Conservation (phyloP, 1,140 invertebrate species). For the Hylaeus volcanicus region DNA sequence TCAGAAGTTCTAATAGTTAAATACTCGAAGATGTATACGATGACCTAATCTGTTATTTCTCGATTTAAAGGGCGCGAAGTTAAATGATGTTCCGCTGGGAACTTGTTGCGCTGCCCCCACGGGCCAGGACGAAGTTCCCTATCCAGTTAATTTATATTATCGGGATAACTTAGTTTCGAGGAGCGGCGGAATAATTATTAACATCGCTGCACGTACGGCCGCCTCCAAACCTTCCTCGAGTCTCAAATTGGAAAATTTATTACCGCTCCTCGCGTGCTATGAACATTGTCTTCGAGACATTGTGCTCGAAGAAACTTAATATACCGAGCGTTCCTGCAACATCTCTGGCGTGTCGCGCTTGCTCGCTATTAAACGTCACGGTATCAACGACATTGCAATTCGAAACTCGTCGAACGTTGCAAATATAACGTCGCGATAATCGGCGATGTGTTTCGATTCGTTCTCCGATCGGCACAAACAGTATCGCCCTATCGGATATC, state of each 20-base stretch:
- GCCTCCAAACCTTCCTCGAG: not conserved
- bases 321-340: not conserved
- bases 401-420: not conserved
- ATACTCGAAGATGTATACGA: too few species aligned
- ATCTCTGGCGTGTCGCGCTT: not conserved
- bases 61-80: not conserved
- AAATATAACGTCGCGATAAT: conserved; percentile 7
- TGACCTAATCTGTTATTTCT: too few species aligned
- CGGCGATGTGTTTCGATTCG: not conserved
- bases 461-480: not conserved
- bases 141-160: not conserved
- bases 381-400: conserved; percentile 18
- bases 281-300: not conserved
- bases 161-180: not conserved
- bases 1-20: too few species aligned
- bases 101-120: conserved; percentile 20
- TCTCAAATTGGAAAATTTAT: not conserved
- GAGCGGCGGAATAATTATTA: not conserved
- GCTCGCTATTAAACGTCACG: not conserved
- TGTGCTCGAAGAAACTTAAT: conserved; percentile 1
- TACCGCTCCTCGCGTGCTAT: not conserved
- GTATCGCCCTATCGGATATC: conserved; percentile 6
- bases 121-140: not conserved
- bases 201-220: not conserved
- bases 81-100: not conserved